These are phyloP conservation scores for Neodiprion virginianus DNA, from an alignment of 1,140 invertebrate species.

Conservation along the genomic window DNA sequence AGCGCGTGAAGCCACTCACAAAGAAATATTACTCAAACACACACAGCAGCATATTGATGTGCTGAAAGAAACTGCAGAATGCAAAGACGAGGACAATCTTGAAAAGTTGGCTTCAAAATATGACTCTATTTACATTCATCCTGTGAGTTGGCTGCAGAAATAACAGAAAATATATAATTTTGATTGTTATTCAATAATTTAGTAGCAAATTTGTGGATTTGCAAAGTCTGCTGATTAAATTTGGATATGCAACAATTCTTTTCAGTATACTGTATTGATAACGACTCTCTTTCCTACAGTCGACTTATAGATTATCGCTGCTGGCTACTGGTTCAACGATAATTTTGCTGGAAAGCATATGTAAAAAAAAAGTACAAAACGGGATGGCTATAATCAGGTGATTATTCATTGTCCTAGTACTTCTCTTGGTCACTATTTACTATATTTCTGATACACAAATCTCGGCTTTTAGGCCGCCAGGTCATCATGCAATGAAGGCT, in stretches of 20 bases:
- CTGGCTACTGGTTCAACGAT: constrained; percentile 82
- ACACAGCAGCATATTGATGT: constrained; percentile 69
- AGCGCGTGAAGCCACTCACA: constrained; percentile 71
- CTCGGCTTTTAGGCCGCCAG: constrained; percentile 81
- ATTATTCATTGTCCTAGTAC: constrained; percentile 24
- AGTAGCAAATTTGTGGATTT: too few relatives aligned
- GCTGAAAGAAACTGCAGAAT: constrained; percentile 69
- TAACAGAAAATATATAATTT: constrained; percentile 15
- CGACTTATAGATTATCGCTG: constrained; percentile 79
- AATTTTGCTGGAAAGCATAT: constrained; percentile 78
- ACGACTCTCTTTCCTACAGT: constrained; percentile 63
- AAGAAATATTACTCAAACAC: constrained; percentile 75
- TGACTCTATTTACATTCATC: constrained; percentile 88
- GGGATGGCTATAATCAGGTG: constrained; percentile 81
- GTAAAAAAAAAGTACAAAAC: constrained; percentile 76
- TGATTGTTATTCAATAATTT: constrained; percentile 19
- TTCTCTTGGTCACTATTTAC: constrained; percentile 12
- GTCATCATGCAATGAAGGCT: constrained; percentile 94
- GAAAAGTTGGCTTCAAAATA: constrained; percentile 80
- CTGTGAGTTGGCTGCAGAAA: constrained; percentile 63
- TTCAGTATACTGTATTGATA: constrained; percentile 19
- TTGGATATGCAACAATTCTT: background rate
- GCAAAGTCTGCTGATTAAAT: constrained; percentile 1
- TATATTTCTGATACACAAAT: constrained; percentile 1
- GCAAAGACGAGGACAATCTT: constrained; percentile 66